Evolutionary conservation across 1,140 invertebrate species (phyloP).

Genomic region (Venturia canescens): DNA sequence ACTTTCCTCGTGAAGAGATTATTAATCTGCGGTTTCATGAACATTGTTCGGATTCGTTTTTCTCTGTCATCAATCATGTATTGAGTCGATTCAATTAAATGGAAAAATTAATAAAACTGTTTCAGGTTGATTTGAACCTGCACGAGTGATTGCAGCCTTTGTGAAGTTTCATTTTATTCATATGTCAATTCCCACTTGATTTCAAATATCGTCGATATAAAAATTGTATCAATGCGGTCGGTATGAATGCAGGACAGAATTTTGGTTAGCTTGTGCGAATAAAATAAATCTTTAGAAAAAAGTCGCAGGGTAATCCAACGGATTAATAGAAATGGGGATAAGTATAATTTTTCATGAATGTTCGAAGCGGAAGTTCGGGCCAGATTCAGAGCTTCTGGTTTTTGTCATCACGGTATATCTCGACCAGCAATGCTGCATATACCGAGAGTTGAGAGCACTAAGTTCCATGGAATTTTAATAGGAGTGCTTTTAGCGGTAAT

Average conservation of each 20-base stretch:
- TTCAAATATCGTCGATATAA: too few species aligned
- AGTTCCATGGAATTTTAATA: constrained; percentile 69
- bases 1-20: constrained; percentile 43
- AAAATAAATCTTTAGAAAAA: neutral
- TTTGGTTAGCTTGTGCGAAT: too few species aligned
- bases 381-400: neutral
- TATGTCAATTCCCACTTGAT: too few species aligned
- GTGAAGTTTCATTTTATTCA: too few species aligned
- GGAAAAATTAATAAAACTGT: too few species aligned
- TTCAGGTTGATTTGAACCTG: too few species aligned
- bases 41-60: constrained; percentile 48
- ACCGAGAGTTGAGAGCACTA: constrained; percentile 61
- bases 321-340: neutral
- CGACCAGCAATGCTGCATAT: constrained; percentile 56
- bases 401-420: constrained; percentile 1
- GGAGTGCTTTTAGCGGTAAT: constrained; percentile 71
- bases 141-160: too few species aligned
- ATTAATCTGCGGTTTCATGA: neutral
- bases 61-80: constrained; percentile 21
- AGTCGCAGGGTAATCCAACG: neutral
- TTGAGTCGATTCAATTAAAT: too few species aligned
- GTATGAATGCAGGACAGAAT: too few species aligned
- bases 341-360: neutral
- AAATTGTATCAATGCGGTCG: too few species aligned
- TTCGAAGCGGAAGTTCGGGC: neutral